A percentile compares a stretch with the other conserved stretches of the same genome.
Evolutionary conservation across 2,113 vertebrate genomes (phyloP).

Genomic region (Phaetusa simplex): DNA sequence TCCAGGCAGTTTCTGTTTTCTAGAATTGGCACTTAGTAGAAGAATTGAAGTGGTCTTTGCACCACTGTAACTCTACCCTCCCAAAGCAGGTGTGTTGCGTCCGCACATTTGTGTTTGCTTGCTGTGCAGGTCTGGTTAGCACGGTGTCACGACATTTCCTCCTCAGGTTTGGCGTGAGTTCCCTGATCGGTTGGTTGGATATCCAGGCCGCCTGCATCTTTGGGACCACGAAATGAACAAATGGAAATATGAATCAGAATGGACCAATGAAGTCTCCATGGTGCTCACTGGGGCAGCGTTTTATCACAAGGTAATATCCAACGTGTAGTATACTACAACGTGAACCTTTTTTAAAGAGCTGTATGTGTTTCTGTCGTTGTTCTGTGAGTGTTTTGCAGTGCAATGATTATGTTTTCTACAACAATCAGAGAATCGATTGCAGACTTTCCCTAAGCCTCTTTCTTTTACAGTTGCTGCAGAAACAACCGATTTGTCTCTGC

Average conservation of each 20-base stretch:
- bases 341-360: not conserved
- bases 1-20: not conserved
- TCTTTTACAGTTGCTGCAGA: not conserved
- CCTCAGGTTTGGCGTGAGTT: constrained; percentile 95
- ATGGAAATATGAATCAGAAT: constrained; percentile 99
- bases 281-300: constrained; percentile 97
- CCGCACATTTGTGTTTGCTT: not conserved
- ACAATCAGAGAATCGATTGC: not conserved
- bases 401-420: not conserved
- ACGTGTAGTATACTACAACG: not conserved
- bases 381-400: not conserved
- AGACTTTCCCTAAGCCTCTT: not conserved
- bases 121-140: not conserved
- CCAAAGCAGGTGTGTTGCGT: not conserved
- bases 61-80: not conserved
- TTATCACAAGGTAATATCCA: constrained; percentile 89
- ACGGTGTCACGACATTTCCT: not conserved
- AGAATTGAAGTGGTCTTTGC: not conserved
- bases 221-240: constrained; percentile 99
- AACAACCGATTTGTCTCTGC: not conserved
- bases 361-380: not conserved
- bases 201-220: constrained; percentile 94
- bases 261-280: constrained; percentile 99
- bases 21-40: not conserved
- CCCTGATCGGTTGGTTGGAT: constrained; percentile 94